Base-by-base conservation (phyloP, 2,888 invertebrate species). In the Calliopum simillimum region DNA sequence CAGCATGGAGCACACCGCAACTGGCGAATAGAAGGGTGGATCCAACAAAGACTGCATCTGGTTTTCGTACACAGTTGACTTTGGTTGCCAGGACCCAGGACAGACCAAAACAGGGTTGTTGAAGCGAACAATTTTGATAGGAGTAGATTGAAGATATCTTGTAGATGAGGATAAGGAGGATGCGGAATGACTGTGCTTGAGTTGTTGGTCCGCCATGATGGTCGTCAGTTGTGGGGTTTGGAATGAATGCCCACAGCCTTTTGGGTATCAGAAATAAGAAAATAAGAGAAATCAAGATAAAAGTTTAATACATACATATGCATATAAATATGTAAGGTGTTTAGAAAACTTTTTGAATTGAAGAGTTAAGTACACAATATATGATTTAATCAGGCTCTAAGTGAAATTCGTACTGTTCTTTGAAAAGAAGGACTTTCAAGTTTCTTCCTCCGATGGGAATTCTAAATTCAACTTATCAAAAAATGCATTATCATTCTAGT, bases 71-170 rank as follows among this genome's bases (percentile, higher is more conserved):
- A 62, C 47, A 44, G 49, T 33, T 69, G 58, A 72, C 72, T 78
- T 76, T 67, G 79, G 80, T 77, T 76, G 75, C 79, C 79, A 75
- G 78, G 77, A 73, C 78, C 69, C 78, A 78, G 80, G 78, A 78
- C 76, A 79, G 81, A 79, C 80, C 80, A 81, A 81, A 80, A 79
- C 79, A 79, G 70, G 70, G 76, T 77, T 77, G 72, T 73, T 75
- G 69, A 33, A 55, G 68, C 73, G 71, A 71, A 76, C 72, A 14
- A 56, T 25, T 14, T 56, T 56, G 55, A 56, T 23, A 51, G 43
- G 46, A 44, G 13, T 80, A 80, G 81, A 81, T 81, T 81, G 80
- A 80, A 77, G 77, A 81, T 77, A 79, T 79, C 65, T 58, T 41
- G 16, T 56, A 23, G 23, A 23, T 3, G 55, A 13, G 55, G 23